phyloP scores from a whole-genome alignment of 2,888 invertebrate species.

The Acanthosepion pharaonis region DNA sequence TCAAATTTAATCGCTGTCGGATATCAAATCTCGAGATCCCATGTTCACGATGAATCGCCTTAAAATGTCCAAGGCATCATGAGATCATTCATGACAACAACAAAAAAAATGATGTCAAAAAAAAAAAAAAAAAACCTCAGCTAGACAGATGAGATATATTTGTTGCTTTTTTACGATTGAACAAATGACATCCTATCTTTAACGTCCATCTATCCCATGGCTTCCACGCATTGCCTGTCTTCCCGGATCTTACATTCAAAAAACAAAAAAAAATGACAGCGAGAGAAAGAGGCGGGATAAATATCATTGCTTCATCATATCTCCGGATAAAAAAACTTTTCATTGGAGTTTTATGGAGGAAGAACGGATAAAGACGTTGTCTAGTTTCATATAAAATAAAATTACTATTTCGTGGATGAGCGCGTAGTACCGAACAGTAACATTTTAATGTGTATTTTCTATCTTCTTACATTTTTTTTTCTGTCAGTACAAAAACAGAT shows the following conservation, averaged over 20 bases:
- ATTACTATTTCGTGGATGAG: not conserved
- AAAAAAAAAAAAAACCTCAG: not conserved
- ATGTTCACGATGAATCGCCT: not conserved
- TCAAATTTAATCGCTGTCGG: not conserved
- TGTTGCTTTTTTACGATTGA: not conserved
- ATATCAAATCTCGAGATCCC: not conserved
- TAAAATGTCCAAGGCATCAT: not conserved
- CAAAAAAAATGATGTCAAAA: too few species aligned
- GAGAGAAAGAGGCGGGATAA: not conserved
- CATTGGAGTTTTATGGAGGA: not conserved
- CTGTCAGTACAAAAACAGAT: not conserved
- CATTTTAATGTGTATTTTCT: not conserved
- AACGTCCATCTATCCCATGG: not conserved
- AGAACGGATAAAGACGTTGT: not conserved
- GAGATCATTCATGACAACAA: not conserved
- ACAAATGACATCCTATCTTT: not conserved
- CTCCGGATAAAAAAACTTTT: not conserved
- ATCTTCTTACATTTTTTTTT: not conserved
- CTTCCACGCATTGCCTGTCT: not conserved
- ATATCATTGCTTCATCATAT: not conserved
- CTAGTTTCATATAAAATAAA: not conserved
- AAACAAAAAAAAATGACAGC: not conserved
- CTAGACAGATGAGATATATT: not conserved
- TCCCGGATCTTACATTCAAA: not conserved
- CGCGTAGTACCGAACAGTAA: not conserved